Percentiles rank a stretch among this genome's conserved stretches.
Evolutionary conservation across 2,113 vertebrate species (phyloP).

Genomic region (Coptodon bakossiorum): DNA sequence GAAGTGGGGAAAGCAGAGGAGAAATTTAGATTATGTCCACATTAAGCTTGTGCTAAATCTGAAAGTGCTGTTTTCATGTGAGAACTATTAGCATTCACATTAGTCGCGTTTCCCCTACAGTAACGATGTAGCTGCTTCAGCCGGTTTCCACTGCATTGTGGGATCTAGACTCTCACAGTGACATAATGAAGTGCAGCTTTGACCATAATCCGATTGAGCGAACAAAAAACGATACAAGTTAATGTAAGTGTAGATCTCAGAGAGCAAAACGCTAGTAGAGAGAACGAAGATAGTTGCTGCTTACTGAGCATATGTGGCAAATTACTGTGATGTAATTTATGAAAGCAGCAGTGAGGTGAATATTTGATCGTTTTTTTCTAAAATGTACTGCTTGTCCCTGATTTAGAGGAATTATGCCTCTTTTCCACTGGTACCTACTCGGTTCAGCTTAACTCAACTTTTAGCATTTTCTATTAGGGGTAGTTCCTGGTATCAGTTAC

Average conservation of each 20-base stretch:
- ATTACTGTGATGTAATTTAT: background rate
- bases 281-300: background rate
- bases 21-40: background rate
- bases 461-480: background rate
- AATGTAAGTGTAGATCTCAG: background rate
- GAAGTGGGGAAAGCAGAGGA: conserved; percentile 17
- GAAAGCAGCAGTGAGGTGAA: background rate
- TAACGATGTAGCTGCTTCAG: background rate
- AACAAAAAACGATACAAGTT: background rate
- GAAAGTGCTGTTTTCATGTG: background rate
- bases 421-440: background rate
- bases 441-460: background rate
- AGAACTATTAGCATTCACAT: background rate
- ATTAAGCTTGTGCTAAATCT: background rate
- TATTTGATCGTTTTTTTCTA: background rate
- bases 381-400: background rate
- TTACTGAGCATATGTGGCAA: background rate
- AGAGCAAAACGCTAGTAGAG: background rate
- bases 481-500: background rate
- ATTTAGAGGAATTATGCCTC: background rate
- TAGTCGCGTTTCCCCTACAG: background rate
- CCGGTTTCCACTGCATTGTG: background rate
- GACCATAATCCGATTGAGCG: background rate
- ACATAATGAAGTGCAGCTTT: background rate
- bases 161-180: background rate